Percentiles rank a stretch among this genome's conserved stretches.
Evolutionary conservation across 2,888 invertebrate genomes (phyloP).

Genomic region (Octodonta nipae): DNA sequence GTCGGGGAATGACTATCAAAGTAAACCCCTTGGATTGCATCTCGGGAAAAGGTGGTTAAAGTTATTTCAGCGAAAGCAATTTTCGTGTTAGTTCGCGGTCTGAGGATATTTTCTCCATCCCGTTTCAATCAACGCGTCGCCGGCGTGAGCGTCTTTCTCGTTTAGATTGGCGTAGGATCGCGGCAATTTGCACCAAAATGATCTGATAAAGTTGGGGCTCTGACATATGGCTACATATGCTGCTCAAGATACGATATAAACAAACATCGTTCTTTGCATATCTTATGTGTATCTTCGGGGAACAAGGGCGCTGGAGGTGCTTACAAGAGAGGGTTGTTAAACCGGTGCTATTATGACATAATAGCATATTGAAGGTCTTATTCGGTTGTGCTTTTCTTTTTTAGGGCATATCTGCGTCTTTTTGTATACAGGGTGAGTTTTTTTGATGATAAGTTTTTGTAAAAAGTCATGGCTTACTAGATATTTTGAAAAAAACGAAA

Average conservation of each 20-base stretch:
- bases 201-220: slow-evolving; percentile 32
- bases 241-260: slow-evolving; percentile 33
- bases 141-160: slow-evolving; percentile 17
- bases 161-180: slow-evolving; percentile 29
- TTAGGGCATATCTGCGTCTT: too few relatives aligned
- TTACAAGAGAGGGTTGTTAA: slow-evolving; percentile 27
- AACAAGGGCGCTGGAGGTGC: slow-evolving; percentile 22
- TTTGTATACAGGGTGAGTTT: too few relatives aligned
- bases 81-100: slow-evolving; percentile 30
- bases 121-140: slow-evolving; percentile 12
- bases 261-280: slow-evolving; percentile 36
- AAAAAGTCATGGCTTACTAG: too few relatives aligned
- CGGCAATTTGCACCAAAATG: slow-evolving; percentile 35
- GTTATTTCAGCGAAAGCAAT: slow-evolving; percentile 29
- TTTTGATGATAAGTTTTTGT: too few relatives aligned
- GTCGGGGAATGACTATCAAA: slow-evolving; percentile 21
- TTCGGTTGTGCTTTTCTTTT: too few relatives aligned
- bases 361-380: slow-evolving; percentile 28
- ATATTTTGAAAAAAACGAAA: too few relatives aligned
- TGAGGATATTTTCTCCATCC: slow-evolving; percentile 26
- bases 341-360: slow-evolving; percentile 32
- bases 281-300: slow-evolving; percentile 30
- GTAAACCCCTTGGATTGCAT: slow-evolving; percentile 29
- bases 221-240: slow-evolving; percentile 37
- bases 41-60: slow-evolving; percentile 18